These are phyloP conservation scores for Phoxinus dragarum DNA, from an alignment of 2,797 vertebrate genomes.

Conservation along the genomic window DNA sequence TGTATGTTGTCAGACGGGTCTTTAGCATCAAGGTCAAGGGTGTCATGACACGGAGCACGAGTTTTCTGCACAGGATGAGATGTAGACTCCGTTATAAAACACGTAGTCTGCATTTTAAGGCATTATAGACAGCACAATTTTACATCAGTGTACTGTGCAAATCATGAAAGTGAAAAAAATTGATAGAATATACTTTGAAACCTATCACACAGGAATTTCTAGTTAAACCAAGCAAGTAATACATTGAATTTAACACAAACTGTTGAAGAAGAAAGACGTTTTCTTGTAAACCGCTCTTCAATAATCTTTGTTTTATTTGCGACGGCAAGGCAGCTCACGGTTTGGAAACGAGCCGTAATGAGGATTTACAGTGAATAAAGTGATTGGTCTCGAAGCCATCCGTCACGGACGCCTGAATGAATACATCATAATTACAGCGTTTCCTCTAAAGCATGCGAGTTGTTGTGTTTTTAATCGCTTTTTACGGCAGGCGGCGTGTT, in stretches of 20 bases:
- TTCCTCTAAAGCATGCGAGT: not conserved
- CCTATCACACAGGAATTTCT: not conserved
- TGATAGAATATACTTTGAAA: not conserved
- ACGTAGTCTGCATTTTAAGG: not conserved
- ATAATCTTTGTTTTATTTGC: not conserved
- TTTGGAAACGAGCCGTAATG: not conserved
- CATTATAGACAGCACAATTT: not conserved
- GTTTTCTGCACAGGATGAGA: not conserved
- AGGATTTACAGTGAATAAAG: not conserved
- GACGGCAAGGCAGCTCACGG: not conserved
- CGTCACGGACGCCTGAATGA: constrained; percentile 12
- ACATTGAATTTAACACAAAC: not conserved
- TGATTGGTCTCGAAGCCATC: constrained; percentile 15
- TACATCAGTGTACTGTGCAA: not conserved
- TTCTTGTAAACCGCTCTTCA: not conserved
- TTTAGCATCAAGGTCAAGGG: constrained; percentile 44
- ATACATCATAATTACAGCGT: constrained; percentile 27
- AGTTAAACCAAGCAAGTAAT: too few relatives aligned
- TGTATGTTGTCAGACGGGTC: constrained; percentile 17
- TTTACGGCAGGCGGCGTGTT: not conserved
- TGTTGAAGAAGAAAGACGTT: not conserved
- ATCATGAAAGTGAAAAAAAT: not conserved
- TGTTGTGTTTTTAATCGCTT: constrained; percentile 8
- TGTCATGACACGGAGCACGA: not conserved
- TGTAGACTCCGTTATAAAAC: not conserved